Evolutionary conservation across 35 echinoderm and acorn worm genomes (phyloP).

Genomic region (Apostichopus parvimensis): DNA sequence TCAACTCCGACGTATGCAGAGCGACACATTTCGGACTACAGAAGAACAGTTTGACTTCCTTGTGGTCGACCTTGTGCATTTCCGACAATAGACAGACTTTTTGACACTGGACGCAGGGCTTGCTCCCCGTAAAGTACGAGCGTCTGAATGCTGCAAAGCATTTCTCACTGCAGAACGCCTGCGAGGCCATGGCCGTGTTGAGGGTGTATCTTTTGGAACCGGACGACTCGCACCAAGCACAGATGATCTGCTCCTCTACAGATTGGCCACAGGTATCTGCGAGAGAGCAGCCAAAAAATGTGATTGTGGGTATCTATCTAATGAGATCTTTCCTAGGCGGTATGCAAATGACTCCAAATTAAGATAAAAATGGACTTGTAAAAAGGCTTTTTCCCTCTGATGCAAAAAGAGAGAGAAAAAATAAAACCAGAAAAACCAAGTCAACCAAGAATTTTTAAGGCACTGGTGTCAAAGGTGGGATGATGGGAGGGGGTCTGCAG

Average conservation of each 20-base stretch:
- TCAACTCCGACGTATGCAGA: slow-evolving; percentile 75
- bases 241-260: slow-evolving; percentile 69
- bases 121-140: slow-evolving; percentile 83
- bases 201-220: slow-evolving; percentile 94
- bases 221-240: slow-evolving; percentile 87
- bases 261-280: slow-evolving; percentile 23
- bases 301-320: slow-evolving; percentile 24
- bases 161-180: slow-evolving; percentile 95
- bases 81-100: slow-evolving; percentile 73
- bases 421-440: no score
- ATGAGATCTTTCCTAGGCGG: slow-evolving; percentile 28
- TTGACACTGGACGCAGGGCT: slow-evolving; percentile 84
- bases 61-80: slow-evolving; percentile 59
- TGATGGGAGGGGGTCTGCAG: no score
- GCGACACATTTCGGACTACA: slow-evolving; percentile 84
- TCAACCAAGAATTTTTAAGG: background rate
- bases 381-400: no score
- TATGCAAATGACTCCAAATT: slow-evolving; percentile 54
- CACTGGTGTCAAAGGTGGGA: no score
- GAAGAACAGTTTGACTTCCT: slow-evolving; percentile 71
- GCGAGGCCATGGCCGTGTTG: slow-evolving; percentile 83
- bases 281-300: slow-evolving; percentile 61
- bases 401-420: no score
- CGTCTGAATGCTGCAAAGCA: slow-evolving; percentile 82
- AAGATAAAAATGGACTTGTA: no score